Conservation (phyloP, 2,113 vertebrate genomes). For the Merops nubicus region DNA sequence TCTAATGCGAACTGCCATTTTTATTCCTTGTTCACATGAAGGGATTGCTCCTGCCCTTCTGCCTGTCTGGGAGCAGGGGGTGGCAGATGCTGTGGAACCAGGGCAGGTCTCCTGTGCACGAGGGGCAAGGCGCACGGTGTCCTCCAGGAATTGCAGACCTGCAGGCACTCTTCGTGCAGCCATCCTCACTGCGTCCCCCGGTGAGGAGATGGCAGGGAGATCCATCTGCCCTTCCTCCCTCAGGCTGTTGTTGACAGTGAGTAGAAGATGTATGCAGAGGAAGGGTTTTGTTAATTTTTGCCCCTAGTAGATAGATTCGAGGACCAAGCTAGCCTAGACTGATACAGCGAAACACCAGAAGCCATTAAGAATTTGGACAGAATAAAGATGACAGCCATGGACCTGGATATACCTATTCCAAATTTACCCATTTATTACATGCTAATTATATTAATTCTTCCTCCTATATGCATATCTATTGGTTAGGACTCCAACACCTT, state of each 20-base stretch:
- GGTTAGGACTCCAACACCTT: not conserved
- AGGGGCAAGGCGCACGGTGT: not conserved
- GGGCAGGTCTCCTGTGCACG: not conserved
- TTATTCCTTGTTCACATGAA: not conserved
- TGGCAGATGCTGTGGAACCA: not conserved
- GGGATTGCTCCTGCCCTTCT: not conserved
- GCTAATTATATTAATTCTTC: not conserved
- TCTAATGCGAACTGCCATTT: not conserved
- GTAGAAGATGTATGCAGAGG: accelerated
- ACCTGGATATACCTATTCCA: not conserved
- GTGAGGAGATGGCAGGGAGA: not conserved
- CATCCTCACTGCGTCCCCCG: not conserved
- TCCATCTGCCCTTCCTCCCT: constrained; percentile 26
- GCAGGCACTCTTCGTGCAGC: not conserved
- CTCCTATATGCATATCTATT: not conserved
- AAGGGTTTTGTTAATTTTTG: not conserved
- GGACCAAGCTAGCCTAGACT: not conserved
- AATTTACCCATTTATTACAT: not conserved
- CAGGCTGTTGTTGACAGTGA: not conserved
- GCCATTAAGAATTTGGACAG: not conserved
- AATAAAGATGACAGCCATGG: not conserved
- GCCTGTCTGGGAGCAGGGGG: accelerated
- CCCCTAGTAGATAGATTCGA: accelerated
- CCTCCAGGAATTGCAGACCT: not conserved
- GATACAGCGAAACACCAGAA: not conserved